phyloP scores from a whole-genome alignment of 2,113 vertebrate species.

The Lamprotornis superbus region DNA sequence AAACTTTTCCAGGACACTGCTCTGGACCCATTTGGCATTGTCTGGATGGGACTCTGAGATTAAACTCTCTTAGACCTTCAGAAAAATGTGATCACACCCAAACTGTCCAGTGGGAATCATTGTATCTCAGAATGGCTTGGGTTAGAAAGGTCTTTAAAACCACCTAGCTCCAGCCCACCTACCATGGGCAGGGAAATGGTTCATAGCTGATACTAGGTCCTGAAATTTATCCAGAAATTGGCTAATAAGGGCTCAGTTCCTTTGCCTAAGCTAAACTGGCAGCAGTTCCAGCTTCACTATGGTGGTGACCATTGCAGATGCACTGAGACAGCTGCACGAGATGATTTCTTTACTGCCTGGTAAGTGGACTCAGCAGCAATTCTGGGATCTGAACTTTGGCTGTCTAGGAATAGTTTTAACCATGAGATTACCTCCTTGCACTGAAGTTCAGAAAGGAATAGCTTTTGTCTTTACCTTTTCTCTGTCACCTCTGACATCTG shows the following conservation, averaged over 20 bases:
- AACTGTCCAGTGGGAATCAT: neutral
- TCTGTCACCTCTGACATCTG: fast-evolving
- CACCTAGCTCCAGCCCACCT: neutral
- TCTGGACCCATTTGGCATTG: neutral
- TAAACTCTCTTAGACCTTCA: neutral
- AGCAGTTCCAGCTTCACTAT: neutral
- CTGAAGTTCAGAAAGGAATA: neutral
- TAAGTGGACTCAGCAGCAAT: neutral
- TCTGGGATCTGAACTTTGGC: neutral
- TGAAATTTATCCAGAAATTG: neutral
- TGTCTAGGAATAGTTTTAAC: neutral
- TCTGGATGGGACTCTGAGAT: neutral
- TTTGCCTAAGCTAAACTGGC: neutral
- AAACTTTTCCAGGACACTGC: neutral
- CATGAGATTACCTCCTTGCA: neutral
- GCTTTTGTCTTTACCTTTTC: neutral
- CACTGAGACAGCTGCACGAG: fast-evolving
- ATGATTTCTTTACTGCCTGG: neutral
- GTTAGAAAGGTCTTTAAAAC: neutral
- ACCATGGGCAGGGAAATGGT: neutral
- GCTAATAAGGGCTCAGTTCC: neutral
- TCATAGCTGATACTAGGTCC: fast-evolving
- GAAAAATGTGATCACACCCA: neutral
- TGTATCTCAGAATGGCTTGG: neutral
- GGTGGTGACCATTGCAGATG: too few relatives aligned